These are phyloP conservation scores for Acipenser transmontanus DNA, from an alignment of 2,797 vertebrate genomes.

Conservation along the genomic window DNA sequence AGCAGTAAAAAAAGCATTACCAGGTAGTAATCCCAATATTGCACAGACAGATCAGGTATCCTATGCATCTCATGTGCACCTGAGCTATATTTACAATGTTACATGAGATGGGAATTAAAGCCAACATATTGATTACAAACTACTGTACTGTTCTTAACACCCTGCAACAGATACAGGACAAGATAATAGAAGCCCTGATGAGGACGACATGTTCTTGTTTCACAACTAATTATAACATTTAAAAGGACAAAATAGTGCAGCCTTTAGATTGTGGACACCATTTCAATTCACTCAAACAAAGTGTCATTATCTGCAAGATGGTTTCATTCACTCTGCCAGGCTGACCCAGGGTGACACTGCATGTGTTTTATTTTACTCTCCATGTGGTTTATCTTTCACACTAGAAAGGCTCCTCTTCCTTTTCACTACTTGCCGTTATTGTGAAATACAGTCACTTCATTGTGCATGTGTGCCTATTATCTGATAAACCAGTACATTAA, in stretches of 20 bases:
- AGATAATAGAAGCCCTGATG: conserved; percentile 47
- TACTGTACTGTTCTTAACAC: conserved; percentile 57
- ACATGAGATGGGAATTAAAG: conserved; percentile 30
- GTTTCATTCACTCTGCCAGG: conserved; percentile 25
- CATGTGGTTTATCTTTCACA: conserved; percentile 25
- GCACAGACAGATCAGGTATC: conserved; percentile 18
- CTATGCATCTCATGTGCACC: conserved; percentile 28
- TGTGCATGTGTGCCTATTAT: too few species aligned
- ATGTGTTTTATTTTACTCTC: conserved; percentile 25
- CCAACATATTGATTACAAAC: conserved; percentile 64
- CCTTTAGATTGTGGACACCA: conserved; percentile 40
- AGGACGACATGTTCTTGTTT: conserved; percentile 52
- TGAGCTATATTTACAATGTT: conserved; percentile 30
- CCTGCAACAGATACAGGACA: conserved; percentile 41
- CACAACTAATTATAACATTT: conserved; percentile 62
- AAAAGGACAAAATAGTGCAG: conserved; percentile 60
- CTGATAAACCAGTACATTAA: too few species aligned
- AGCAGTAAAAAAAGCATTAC: conserved; percentile 15
- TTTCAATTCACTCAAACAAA: conserved; percentile 35
- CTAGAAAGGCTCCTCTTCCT: too few species aligned
- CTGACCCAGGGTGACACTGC: conserved; percentile 15
- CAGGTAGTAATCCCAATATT: conserved; percentile 23
- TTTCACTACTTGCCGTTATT: too few species aligned
- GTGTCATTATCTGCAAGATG: conserved; percentile 26
- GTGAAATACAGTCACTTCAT: too few species aligned